These are phyloP conservation scores for Andricus grossulariae DNA, from an alignment of 1,140 invertebrate genomes.

Conservation along the genomic window DNA sequence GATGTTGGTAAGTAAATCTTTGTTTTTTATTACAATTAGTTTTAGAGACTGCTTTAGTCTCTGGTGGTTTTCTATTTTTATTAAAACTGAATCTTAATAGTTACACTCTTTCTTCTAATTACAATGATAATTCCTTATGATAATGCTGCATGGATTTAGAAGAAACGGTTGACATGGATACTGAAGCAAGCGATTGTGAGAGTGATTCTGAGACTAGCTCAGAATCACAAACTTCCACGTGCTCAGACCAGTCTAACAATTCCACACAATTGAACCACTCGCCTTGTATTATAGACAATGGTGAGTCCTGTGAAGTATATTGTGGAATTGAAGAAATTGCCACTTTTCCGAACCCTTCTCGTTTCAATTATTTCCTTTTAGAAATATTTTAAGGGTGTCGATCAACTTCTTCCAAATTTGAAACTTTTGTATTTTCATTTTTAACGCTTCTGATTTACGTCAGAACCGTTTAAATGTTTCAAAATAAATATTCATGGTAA, in stretches of 20 bases:
- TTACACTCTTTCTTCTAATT: neutral
- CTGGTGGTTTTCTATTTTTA: neutral
- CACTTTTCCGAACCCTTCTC: neutral
- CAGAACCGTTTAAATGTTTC: too few species aligned
- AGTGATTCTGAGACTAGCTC: conserved; percentile 76
- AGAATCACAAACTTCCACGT: conserved; percentile 73
- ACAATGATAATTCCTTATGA: conserved; percentile 47
- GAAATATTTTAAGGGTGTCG: neutral
- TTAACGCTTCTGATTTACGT: too few species aligned
- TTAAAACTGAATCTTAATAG: neutral
- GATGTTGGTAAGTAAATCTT: conserved; percentile 73
- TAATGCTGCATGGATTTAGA: conserved; percentile 74
- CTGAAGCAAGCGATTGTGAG: conserved; percentile 74
- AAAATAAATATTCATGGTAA: too few species aligned
- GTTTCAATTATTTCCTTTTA: neutral
- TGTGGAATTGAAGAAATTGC: conserved; percentile 46
- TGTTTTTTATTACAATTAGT: neutral
- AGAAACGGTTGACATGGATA: conserved; percentile 73
- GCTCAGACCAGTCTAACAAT: conserved; percentile 73
- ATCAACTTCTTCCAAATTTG: too few species aligned
- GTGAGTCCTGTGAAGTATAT: conserved; percentile 64
- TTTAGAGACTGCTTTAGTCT: conserved; percentile 13
- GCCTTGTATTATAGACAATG: conserved; percentile 73
- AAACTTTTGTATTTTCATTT: too few species aligned
- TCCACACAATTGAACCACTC: conserved; percentile 72